Conservation (phyloP, 2,888 invertebrate species). For the Chaetogeoica ovagalla region DNA sequence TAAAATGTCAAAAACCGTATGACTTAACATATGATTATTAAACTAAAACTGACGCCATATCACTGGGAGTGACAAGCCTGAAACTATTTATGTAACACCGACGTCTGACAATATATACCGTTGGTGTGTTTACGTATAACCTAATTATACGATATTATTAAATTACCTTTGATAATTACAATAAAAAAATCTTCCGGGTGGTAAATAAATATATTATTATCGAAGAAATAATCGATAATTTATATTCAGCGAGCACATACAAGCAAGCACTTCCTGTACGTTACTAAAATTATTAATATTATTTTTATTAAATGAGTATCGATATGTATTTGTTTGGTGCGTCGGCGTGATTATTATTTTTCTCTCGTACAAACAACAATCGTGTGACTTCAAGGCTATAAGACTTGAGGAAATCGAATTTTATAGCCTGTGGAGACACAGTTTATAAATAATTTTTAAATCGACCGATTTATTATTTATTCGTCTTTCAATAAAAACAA, state of each 20-base stretch:
- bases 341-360: conserved; percentile 22
- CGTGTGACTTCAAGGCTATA: conserved; percentile 11
- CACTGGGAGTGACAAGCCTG: no score
- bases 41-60: no score
- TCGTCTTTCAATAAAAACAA: not conserved
- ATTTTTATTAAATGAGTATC: not conserved
- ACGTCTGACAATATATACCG: no score
- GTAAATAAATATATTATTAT: not conserved
- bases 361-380: conserved; percentile 7
- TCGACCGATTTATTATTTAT: not conserved
- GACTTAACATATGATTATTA: no score
- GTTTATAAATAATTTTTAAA: not conserved
- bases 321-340: not conserved
- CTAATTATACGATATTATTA: no score
- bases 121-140: no score
- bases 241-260: conserved; percentile 5
- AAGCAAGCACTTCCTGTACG: conserved; percentile 38
- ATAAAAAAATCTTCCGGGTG: no score
- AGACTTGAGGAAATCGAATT: conserved; percentile 24
- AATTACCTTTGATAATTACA: no score
- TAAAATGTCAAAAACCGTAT: no score
- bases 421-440: not conserved
- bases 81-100: no score
- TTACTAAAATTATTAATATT: conserved; percentile 20
- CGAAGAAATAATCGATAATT: not conserved